Conservation (phyloP, 2,113 vertebrate genomes). For the Syrmaticus mikado region DNA sequence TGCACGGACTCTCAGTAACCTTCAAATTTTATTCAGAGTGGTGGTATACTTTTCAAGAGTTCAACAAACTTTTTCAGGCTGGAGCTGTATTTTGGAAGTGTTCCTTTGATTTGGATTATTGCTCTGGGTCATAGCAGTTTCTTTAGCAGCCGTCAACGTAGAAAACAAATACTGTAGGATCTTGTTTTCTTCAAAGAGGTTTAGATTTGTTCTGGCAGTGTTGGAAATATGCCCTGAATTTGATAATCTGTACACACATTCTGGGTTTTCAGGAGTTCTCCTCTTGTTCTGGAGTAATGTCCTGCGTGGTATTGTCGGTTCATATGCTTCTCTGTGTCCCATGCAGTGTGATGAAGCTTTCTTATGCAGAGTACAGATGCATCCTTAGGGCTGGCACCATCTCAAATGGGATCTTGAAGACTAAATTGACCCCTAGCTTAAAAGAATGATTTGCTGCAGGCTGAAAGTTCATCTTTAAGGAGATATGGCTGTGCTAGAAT, state of each 20-base stretch:
- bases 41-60: neutral
- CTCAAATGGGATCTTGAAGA: neutral
- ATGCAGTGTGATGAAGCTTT: accelerated
- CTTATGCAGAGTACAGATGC: neutral
- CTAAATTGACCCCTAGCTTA: neutral
- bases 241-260: neutral
- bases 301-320: neutral
- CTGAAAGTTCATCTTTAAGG: neutral
- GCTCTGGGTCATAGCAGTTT: neutral
- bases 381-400: neutral
- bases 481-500: neutral
- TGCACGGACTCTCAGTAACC: neutral
- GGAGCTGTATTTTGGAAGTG: neutral
- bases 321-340: neutral
- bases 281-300: neutral
- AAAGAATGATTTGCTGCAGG: neutral
- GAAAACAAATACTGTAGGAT: neutral
- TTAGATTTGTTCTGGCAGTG: neutral
- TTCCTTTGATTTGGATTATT: neutral
- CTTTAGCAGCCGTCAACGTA: neutral
- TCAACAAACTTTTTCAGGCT: neutral
- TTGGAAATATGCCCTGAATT: neutral
- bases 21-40: neutral
- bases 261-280: neutral
- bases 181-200: neutral